Evolutionary conservation across 2,888 invertebrate species (phyloP).

Genomic region (Ptychoptera contaminata): DNA sequence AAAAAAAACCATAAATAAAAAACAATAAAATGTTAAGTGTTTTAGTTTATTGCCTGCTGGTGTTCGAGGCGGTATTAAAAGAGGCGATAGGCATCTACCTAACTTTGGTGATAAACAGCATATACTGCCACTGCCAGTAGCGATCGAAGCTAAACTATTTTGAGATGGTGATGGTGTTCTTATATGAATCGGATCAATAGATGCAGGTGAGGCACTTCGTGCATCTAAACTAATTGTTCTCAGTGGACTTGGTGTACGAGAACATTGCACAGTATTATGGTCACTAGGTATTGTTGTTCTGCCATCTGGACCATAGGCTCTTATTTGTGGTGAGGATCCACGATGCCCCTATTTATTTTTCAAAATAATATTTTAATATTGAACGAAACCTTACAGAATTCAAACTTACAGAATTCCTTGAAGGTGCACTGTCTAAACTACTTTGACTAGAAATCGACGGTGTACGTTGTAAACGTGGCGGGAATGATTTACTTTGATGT

Average conservation of each 20-base stretch:
- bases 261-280: constrained; percentile 23
- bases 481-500: constrained; percentile 53
- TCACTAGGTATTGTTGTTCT: constrained; percentile 36
- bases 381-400: too few relatives aligned
- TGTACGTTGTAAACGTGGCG: constrained; percentile 55
- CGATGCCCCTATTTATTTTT: constrained; percentile 43
- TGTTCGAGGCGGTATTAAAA: constrained; percentile 57
- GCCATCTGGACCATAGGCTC: constrained; percentile 70
- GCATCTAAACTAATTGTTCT: constrained; percentile 64
- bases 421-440: constrained; percentile 60
- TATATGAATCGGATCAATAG: constrained; percentile 30
- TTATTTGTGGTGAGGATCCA: constrained; percentile 69
- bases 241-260: constrained; percentile 62
- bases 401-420: constrained; percentile 34
- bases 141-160: constrained; percentile 50
- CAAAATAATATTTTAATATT: not conserved
- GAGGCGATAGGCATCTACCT: constrained; percentile 55
- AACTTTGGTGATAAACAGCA: constrained; percentile 22
- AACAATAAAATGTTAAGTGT: too few relatives aligned
- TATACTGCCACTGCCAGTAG: constrained; percentile 21
- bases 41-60: constrained; percentile 17
- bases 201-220: constrained; percentile 42
- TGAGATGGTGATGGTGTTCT: constrained; percentile 52
- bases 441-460: constrained; percentile 72
- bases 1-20: too few relatives aligned